Percentiles rank a stretch among this genome's conserved stretches.
phyloP scores from a whole-genome alignment of 2,888 invertebrate species.

The Apantesis nais region DNA sequence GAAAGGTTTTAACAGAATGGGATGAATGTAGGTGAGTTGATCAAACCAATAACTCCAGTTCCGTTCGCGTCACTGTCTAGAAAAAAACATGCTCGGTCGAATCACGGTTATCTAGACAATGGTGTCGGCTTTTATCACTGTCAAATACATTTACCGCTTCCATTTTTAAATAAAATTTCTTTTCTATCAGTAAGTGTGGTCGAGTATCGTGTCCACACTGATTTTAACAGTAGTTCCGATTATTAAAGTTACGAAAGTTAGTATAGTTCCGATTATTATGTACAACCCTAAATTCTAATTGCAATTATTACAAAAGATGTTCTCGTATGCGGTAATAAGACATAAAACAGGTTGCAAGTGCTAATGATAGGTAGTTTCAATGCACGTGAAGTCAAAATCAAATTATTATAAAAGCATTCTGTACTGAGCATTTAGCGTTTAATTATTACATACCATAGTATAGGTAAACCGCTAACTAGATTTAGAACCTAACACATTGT shows the following conservation, averaged over 20 bases:
- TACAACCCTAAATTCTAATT: background rate
- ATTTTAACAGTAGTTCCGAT: background rate
- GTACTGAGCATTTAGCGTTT: background rate
- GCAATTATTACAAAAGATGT: background rate
- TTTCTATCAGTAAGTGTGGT: background rate
- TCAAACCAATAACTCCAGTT: background rate
- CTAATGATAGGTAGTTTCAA: background rate
- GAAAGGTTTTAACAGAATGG: too few relatives aligned
- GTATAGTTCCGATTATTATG: too few relatives aligned
- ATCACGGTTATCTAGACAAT: background rate
- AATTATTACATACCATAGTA: background rate
- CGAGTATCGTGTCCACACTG: background rate
- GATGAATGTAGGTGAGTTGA: too few relatives aligned
- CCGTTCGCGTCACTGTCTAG: background rate
- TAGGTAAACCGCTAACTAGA: constrained; percentile 5
- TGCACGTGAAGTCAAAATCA: background rate
- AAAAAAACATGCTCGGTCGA: background rate
- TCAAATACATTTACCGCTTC: background rate
- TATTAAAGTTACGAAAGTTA: background rate
- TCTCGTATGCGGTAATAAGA: background rate
- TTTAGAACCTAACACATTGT: constrained; percentile 12
- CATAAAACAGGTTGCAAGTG: background rate
- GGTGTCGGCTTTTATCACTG: background rate
- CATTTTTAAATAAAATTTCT: background rate
- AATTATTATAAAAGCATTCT: background rate